Evolutionary conservation across 2,797 vertebrate genomes (phyloP).

Genomic region (Myotis vivesi): DNA sequence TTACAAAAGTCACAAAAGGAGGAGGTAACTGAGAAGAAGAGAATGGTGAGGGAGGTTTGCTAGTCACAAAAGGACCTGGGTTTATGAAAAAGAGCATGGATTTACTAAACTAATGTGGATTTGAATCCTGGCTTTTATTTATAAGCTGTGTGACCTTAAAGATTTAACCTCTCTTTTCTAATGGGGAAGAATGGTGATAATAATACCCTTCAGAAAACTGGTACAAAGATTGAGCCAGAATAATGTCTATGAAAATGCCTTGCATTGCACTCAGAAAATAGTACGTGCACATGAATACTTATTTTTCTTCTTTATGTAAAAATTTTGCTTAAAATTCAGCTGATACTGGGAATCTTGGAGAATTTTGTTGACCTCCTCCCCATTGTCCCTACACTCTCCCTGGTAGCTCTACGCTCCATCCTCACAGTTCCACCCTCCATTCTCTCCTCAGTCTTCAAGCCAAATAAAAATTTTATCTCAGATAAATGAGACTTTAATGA

Average conservation of each 20-base stretch:
- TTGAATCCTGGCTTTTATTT: neutral
- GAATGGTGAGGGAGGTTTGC: neutral
- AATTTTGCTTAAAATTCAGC: constrained; percentile 18
- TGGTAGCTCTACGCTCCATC: neutral
- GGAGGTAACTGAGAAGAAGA: neutral
- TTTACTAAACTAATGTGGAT: neutral
- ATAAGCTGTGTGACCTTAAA: neutral
- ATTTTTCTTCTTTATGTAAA: constrained; percentile 3
- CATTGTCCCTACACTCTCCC: neutral
- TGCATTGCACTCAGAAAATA: neutral
- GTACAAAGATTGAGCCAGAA: neutral
- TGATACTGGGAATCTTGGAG: neutral
- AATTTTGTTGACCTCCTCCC: too few relatives aligned
- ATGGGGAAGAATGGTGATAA: neutral
- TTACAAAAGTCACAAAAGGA: neutral
- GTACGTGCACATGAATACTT: neutral
- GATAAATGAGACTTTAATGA: neutral
- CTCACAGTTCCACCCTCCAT: neutral
- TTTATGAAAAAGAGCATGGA: neutral
- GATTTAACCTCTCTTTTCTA: constrained; percentile 30
- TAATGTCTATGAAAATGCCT: neutral
- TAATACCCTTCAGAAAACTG: neutral
- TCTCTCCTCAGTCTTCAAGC: neutral
- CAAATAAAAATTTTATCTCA: neutral
- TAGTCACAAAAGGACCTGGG: neutral